These are phyloP conservation scores for Cyprinodon variegatus DNA, from an alignment of 2,113 vertebrate species.

Conservation along the genomic window DNA sequence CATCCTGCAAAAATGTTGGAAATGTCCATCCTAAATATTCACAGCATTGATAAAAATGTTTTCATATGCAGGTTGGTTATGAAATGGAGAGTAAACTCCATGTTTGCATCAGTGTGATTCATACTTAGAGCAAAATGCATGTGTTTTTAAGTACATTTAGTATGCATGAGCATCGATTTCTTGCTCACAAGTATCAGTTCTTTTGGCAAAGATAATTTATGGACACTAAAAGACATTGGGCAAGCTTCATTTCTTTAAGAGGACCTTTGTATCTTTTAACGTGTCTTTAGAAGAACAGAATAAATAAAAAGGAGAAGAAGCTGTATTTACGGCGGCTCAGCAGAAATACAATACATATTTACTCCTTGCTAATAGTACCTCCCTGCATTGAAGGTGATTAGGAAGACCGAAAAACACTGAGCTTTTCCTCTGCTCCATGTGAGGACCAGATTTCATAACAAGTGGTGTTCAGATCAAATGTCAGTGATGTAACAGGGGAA, in stretches of 20 bases:
- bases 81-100: not conserved
- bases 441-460: constrained; percentile 49
- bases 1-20: not conserved
- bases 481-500: too few relatives aligned
- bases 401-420: constrained; percentile 13
- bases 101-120: not conserved
- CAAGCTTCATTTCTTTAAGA: constrained; percentile 27
- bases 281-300: constrained; percentile 16
- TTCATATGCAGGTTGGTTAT: not conserved
- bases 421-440: constrained; percentile 16
- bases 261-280: constrained; percentile 15
- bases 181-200: constrained; percentile 1
- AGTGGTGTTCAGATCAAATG: not conserved
- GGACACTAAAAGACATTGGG: not conserved
- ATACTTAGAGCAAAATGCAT: too few relatives aligned
- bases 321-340: constrained; percentile 17
- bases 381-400: constrained; percentile 17
- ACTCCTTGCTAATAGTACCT: not conserved
- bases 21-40: not conserved
- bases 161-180: constrained; percentile 35
- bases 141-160: constrained; percentile 7
- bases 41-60: not conserved
- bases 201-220: constrained; percentile 30
- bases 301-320: constrained; percentile 33
- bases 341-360: constrained; percentile 8